Evolutionary conservation across 92 coral and sea anemone species (phyloP), one percentile per base, ranked within the genome.

Genomic region (Pocillopora grandis): DNA sequence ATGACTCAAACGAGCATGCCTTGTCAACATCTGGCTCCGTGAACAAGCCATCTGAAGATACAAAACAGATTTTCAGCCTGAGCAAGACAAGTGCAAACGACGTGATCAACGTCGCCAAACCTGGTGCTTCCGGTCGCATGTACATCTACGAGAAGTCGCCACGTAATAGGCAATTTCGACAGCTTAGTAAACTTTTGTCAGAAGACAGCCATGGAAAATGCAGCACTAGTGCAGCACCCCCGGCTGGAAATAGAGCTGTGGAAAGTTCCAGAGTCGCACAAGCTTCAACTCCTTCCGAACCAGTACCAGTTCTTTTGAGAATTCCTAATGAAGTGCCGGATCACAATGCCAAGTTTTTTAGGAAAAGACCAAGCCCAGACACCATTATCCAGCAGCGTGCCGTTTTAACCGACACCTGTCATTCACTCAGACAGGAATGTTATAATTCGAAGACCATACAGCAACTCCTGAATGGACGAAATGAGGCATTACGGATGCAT

Each of bases 381-480:
- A 58, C n/a, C 15, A 55, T 70, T 9, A 69, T 20, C 58, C 76
- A 37, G 36, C 58, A 12, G 37, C 48, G 36, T 33, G 20, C 85
- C 66, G 20, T 71, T 42, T 59, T 69, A 31, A 59, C 59, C 56
- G 85, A 60, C 14, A 66, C 67, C 13, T 70, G 69, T 70, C 69
- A 71, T 72, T 71, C 57, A 42, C 70, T 71, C 18, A 58, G 8
- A 9, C 17, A 79, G 19, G 83, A 66, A 8, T 48, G 52, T 9
- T 21, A 60, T 16, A 62, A 57, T 5, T 16, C 71, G 18, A 23
- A 55, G 12, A 14, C 60, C 20, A 20, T 12, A 21, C 73, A 21
- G 52, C 72, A 48, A 20, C 18, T 12, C 52, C 19, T 71, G 14
- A 68, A 70, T 23, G 49, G 66, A 3, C 33, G 17, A 58, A 57